Conservation (phyloP, 1,140 invertebrate genomes). For the Zaprionus tsacasi region DNA sequence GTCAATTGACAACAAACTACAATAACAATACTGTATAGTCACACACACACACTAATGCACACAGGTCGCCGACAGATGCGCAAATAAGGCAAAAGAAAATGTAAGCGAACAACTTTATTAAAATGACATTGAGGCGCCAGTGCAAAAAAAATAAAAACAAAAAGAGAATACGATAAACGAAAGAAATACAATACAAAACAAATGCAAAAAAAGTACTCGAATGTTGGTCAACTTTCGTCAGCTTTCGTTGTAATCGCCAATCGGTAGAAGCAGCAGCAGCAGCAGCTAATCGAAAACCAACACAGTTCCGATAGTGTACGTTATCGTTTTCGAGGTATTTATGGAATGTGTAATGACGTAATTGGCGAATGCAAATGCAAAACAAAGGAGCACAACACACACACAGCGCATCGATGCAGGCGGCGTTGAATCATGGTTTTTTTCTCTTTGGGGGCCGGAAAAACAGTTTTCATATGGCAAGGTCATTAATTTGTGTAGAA, state of each 20-base stretch:
- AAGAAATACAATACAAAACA: slow-evolving; percentile 11
- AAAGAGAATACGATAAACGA: slow-evolving; percentile 19
- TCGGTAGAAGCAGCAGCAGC: slow-evolving; percentile 11
- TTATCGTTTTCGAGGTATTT: slow-evolving; percentile 63
- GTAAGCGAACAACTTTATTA: slow-evolving; percentile 74
- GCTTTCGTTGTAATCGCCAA: slow-evolving; percentile 42
- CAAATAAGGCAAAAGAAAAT: slow-evolving; percentile 72
- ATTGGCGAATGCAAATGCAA: slow-evolving; percentile 37
- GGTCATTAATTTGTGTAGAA: not conserved
- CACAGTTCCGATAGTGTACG: slow-evolving; percentile 34
- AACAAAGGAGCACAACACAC: slow-evolving; percentile 47
- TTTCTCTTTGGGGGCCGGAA: not conserved
- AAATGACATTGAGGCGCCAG: slow-evolving; percentile 68
- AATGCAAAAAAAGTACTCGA: slow-evolving; percentile 29
- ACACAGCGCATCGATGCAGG: not conserved
- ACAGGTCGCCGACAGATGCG: slow-evolving; percentile 48
- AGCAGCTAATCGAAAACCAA: slow-evolving; percentile 14
- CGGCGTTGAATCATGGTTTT: slow-evolving; percentile 16
- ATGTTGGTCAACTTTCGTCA: slow-evolving; percentile 39
- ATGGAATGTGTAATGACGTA: slow-evolving; percentile 76
- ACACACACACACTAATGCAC: slow-evolving; percentile 31
- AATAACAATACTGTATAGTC: slow-evolving; percentile 55
- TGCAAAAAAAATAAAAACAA: slow-evolving; percentile 47
- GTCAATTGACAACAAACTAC: slow-evolving; percentile 75
- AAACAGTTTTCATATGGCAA: not conserved